Conservation (phyloP, 2,888 invertebrate genomes). For the Brachyptera putata region DNA sequence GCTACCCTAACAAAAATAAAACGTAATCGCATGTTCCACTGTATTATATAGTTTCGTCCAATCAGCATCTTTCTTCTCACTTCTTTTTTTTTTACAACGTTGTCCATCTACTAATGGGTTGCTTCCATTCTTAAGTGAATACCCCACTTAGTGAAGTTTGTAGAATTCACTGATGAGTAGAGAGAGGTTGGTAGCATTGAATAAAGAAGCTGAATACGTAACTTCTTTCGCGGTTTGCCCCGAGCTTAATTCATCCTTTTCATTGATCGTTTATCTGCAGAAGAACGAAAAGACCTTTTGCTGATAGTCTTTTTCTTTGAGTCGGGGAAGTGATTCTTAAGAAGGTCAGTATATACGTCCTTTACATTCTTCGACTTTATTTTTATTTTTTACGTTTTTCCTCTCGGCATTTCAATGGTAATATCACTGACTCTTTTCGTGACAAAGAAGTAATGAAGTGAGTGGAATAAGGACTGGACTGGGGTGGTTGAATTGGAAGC, state of each 20-base stretch:
- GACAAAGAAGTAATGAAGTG: conserved; percentile 27
- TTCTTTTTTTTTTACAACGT: too few species aligned
- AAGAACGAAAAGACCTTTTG: neutral
- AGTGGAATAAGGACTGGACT: conserved; percentile 4
- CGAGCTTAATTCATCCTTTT: conserved; percentile 14
- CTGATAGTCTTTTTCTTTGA: conserved; percentile 9
- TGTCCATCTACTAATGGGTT: neutral
- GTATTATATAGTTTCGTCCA: too few species aligned
- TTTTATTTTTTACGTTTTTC: neutral
- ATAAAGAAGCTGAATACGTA: conserved; percentile 12
- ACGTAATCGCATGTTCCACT: too few species aligned
- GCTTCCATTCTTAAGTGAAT: conserved; percentile 9
- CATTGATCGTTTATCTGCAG: conserved; percentile 6
- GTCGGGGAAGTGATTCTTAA: conserved; percentile 20
- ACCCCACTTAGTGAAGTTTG: conserved; percentile 4
- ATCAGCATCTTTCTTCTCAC: too few species aligned
- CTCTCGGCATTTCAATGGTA: neutral
- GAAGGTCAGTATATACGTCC: neutral
- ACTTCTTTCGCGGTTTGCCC: conserved; percentile 3
- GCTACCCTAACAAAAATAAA: too few species aligned
- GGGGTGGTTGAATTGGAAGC: conserved; percentile 13
- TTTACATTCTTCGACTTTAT: conserved; percentile 4
- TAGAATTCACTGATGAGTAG: neutral
- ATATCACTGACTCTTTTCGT: conserved; percentile 15
- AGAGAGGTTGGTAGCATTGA: conserved; percentile 3